phyloP scores from a whole-genome alignment of 1,140 invertebrate genomes.

The Psilanteris sp. region DNA sequence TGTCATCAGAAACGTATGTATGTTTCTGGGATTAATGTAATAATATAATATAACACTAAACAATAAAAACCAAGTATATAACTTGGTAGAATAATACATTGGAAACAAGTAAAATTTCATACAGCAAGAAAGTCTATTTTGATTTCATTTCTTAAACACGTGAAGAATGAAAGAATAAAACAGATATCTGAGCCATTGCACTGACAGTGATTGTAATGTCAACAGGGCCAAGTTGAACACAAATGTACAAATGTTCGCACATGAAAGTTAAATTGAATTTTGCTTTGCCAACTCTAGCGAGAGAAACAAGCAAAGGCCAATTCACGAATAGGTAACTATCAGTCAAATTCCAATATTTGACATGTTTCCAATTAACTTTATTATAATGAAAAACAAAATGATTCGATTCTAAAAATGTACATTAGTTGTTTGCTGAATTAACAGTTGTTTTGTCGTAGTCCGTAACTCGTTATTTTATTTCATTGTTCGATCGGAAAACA shows the following conservation, averaged over 20 bases:
- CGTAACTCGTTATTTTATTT: slow-evolving; percentile 40
- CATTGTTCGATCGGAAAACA: slow-evolving; percentile 36
- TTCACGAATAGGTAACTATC: slow-evolving; percentile 54
- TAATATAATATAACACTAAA: too few relatives aligned
- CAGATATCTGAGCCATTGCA: slow-evolving; percentile 25
- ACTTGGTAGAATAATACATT: too few relatives aligned
- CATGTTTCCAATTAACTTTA: slow-evolving; percentile 60
- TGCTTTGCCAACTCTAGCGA: slow-evolving; percentile 66
- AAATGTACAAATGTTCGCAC: slow-evolving; percentile 57
- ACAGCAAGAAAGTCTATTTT: too few relatives aligned
- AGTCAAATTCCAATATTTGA: slow-evolving; percentile 61
- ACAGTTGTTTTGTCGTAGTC: slow-evolving; percentile 46
- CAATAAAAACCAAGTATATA: too few relatives aligned
- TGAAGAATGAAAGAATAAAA: slow-evolving; percentile 19
- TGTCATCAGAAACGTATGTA: too few relatives aligned
- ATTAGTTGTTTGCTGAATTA: slow-evolving; percentile 48
- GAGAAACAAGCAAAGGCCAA: slow-evolving; percentile 70
- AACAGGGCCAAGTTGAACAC: slow-evolving; percentile 47
- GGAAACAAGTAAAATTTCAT: too few relatives aligned
- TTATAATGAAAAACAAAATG: slow-evolving; percentile 59
- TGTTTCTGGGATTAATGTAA: too few relatives aligned
- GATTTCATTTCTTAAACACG: background rate
- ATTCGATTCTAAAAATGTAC: slow-evolving; percentile 55
- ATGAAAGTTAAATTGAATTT: slow-evolving; percentile 76
- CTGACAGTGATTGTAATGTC: slow-evolving; percentile 51